Conservation (phyloP, 2,888 invertebrate genomes). For the Xestia sexstrigata region DNA sequence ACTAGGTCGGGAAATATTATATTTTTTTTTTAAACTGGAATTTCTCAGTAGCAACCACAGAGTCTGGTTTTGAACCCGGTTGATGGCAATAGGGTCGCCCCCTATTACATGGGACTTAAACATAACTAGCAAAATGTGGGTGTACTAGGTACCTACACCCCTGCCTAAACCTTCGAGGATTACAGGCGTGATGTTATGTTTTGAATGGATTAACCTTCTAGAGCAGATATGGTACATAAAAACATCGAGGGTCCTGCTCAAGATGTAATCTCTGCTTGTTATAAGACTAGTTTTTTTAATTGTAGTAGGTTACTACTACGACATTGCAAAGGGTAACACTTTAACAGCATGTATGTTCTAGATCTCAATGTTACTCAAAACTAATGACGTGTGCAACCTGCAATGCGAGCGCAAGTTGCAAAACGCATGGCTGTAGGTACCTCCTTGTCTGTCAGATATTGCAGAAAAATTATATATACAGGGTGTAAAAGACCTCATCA, state of each 20-base stretch:
- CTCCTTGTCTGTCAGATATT: slow-evolving; percentile 34
- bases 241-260: not conserved
- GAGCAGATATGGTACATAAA: not conserved
- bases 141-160: not conserved
- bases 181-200: not conserved
- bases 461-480: slow-evolving; percentile 34
- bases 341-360: slow-evolving; percentile 31
- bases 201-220: not conserved
- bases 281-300: not conserved
- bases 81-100: too few species aligned
- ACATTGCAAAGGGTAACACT: not conserved
- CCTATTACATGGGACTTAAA: too few species aligned
- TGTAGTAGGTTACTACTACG: too few species aligned
- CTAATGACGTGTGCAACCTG: not conserved
- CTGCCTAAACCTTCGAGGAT: not conserved
- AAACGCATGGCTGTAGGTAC: slow-evolving; percentile 25
- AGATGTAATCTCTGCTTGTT: not conserved
- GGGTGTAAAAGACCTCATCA: too few species aligned
- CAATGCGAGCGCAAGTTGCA: slow-evolving; percentile 18
- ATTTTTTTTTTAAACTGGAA: too few species aligned
- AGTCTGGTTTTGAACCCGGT: too few species aligned
- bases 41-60: too few species aligned
- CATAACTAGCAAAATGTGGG: too few species aligned
- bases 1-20: too few species aligned
- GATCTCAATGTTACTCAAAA: slow-evolving; percentile 34